A percentile compares a stretch with the other conserved stretches of the same genome.
Evolutionary conservation across 2,888 invertebrate genomes (phyloP).

Genomic region (Aradus depressus): DNA sequence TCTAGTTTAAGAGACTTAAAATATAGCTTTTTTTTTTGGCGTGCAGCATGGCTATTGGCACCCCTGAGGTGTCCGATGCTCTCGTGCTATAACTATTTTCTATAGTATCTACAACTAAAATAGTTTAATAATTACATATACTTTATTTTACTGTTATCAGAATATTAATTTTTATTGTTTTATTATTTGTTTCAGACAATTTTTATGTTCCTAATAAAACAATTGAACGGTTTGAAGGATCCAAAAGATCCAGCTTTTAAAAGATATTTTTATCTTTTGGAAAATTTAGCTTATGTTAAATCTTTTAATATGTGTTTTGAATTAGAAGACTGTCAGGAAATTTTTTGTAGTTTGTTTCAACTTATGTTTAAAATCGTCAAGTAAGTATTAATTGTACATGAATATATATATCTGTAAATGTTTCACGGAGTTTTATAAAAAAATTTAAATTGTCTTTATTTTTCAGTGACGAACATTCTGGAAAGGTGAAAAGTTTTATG

Average conservation of each 20-base stretch:
- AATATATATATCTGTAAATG: background rate
- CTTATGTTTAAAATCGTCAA: conserved; percentile 94
- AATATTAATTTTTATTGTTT: background rate
- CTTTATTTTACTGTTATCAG: background rate
- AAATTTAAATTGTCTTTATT: no score
- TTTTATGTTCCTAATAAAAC: conserved; percentile 89
- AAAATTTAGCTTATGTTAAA: conserved; percentile 94
- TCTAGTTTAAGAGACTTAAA: no score
- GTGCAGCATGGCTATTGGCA: no score
- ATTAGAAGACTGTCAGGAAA: conserved; percentile 92
- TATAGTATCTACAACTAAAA: background rate
- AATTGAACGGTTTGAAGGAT: conserved; percentile 84
- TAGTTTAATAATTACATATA: background rate
- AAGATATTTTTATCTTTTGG: conserved; percentile 90
- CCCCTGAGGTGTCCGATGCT: no score
- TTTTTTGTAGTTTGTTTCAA: conserved; percentile 85
- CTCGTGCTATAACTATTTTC: no score
- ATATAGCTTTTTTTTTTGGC: no score
- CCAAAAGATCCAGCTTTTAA: conserved; percentile 96
- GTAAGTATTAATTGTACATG: conserved; percentile 45
- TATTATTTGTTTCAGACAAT: conserved; percentile 49
- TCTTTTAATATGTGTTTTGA: conserved; percentile 99
- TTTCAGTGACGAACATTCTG: conserved; percentile 83
- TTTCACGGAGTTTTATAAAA: no score
- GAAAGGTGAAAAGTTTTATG: conserved; percentile 94